Evolutionary conservation across 2,888 invertebrate genomes (phyloP).

Genomic region (Zhengitettix transpicula): DNA sequence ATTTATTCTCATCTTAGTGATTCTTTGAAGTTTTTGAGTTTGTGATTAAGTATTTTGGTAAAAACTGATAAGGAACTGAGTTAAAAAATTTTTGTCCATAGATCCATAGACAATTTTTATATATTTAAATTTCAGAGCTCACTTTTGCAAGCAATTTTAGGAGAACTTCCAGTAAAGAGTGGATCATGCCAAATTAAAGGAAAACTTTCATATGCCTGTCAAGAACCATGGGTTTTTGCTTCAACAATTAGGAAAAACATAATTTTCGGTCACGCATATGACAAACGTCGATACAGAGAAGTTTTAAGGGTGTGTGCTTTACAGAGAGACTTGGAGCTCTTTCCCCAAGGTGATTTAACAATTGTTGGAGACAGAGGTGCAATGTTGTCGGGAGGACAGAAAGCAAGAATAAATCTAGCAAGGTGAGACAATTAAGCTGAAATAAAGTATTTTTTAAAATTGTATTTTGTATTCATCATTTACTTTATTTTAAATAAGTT

Average conservation of each 20-base stretch:
- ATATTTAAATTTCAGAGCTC: constrained; percentile 41
- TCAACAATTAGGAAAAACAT: constrained; percentile 70
- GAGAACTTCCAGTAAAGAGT: constrained; percentile 45
- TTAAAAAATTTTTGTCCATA: too few species aligned
- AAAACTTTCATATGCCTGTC: constrained; percentile 54
- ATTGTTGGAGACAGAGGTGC: constrained; percentile 69
- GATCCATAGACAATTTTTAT: too few species aligned
- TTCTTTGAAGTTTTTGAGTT: too few species aligned
- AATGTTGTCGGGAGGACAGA: constrained; percentile 68
- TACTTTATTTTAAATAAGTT: too few species aligned
- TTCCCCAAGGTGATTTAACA: constrained; percentile 61
- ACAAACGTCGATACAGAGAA: constrained; percentile 30
- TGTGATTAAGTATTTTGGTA: too few species aligned
- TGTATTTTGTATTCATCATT: too few species aligned
- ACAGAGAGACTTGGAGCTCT: constrained; percentile 49
- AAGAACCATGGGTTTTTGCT: constrained; percentile 74
- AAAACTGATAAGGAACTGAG: too few species aligned
- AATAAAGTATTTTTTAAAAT: neutral
- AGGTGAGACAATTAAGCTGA: constrained; percentile 20
- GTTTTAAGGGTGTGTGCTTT: constrained; percentile 49
- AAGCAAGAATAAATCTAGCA: constrained; percentile 64
- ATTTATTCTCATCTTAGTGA: too few species aligned
- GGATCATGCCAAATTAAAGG: constrained; percentile 50
- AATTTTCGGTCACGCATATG: constrained; percentile 55
- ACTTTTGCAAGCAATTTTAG: constrained; percentile 51